These are phyloP conservation scores for Sinocyclocheilus maitianheensis DNA, from an alignment of 2,113 vertebrate species.

Conservation along the genomic window DNA sequence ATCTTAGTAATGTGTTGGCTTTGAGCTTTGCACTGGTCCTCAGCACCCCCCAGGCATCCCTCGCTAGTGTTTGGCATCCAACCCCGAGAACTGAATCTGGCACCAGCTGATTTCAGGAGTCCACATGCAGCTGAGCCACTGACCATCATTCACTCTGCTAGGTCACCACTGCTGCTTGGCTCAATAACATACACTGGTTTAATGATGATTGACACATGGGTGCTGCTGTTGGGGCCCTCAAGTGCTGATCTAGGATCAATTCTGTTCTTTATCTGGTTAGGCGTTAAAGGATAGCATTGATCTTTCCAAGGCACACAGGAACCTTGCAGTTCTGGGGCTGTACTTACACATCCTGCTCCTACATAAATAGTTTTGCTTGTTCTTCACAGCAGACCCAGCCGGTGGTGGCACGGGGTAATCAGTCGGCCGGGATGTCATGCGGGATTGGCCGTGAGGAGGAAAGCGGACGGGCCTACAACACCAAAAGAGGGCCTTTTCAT, in stretches of 20 bases:
- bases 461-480: constrained; percentile 80
- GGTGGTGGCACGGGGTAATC: constrained; percentile 70
- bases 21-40: constrained; percentile 42
- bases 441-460: constrained; percentile 85
- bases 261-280: constrained; percentile 11
- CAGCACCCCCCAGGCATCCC: constrained; percentile 27
- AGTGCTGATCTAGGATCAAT: constrained; percentile 16
- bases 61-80: constrained; percentile 25
- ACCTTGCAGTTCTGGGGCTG: not conserved
- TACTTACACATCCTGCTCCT: not conserved
- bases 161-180: constrained; percentile 22
- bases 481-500: constrained; percentile 91
- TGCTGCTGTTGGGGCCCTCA: not conserved
- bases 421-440: constrained; percentile 68
- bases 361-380: not conserved
- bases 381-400: constrained; percentile 80
- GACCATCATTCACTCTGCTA: not conserved
- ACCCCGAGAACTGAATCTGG: constrained; percentile 9
- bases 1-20: constrained; percentile 11
- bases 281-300: constrained; percentile 2
- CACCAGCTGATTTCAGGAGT: constrained; percentile 1
- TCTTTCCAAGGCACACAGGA: constrained; percentile 11
- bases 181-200: constrained; percentile 34
- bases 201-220: not conserved
- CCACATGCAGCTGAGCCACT: not conserved